These are phyloP conservation scores for Macrobrachium rosenbergii DNA, from an alignment of 1,140 invertebrate genomes.

Conservation along the genomic window DNA sequence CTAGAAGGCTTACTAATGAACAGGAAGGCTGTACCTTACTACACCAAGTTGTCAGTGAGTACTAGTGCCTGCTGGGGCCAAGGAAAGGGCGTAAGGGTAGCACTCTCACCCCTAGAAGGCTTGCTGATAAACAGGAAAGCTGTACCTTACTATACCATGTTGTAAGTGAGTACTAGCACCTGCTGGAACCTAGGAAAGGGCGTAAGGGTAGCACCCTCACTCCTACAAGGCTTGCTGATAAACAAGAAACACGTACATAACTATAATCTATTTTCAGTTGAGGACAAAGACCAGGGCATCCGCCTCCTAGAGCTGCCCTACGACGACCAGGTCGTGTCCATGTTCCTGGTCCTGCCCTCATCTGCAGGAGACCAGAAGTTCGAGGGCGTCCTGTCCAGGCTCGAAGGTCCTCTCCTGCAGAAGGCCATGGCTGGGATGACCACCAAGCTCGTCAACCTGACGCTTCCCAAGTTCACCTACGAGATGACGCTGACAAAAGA, in stretches of 20 bases:
- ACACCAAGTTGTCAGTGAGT: too few species aligned
- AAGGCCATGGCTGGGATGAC: background rate
- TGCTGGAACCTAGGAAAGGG: too few species aligned
- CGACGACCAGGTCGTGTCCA: slow-evolving; percentile 84
- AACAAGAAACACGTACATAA: background rate
- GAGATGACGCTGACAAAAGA: slow-evolving; percentile 71
- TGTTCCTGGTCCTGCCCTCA: slow-evolving; percentile 84
- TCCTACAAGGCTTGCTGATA: background rate
- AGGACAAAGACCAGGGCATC: slow-evolving; percentile 80
- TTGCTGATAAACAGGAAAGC: too few species aligned
- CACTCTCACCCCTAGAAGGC: too few species aligned
- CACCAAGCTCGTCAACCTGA: slow-evolving; percentile 77
- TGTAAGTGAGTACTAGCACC: too few species aligned
- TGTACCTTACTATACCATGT: too few species aligned
- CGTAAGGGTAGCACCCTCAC: too few species aligned
- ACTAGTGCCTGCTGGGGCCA: too few species aligned
- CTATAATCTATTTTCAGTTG: background rate
- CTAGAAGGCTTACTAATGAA: too few species aligned
- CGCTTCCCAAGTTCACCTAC: slow-evolving; percentile 85
- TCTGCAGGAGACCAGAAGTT: background rate
- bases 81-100: too few species aligned
- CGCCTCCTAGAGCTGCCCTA: slow-evolving; percentile 89
- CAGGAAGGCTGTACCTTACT: too few species aligned
- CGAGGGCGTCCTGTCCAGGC: background rate
- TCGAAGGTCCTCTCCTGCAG: background rate